Conservation (phyloP, 2,888 invertebrate genomes). For the Junonia oenone region DNA sequence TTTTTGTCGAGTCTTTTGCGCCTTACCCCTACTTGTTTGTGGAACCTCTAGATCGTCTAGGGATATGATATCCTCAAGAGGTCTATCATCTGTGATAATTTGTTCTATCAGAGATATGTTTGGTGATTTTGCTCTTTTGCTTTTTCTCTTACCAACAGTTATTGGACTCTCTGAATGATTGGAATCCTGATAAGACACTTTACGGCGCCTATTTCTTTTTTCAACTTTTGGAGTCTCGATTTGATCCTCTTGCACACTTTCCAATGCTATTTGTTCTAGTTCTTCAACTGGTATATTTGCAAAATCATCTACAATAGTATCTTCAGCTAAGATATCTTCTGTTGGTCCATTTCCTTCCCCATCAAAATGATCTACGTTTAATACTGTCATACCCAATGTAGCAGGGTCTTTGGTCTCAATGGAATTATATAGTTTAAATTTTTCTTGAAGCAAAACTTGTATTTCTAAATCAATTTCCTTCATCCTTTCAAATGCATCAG, state of each 20-base stretch:
- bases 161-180: slow-evolving; percentile 47
- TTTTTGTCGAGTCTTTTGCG: slow-evolving; percentile 32
- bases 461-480: slow-evolving; percentile 81
- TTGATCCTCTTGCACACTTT: slow-evolving; percentile 41
- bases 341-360: slow-evolving; percentile 34
- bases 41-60: slow-evolving; percentile 56
- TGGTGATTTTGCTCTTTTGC: slow-evolving; percentile 48
- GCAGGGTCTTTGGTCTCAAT: slow-evolving; percentile 57
- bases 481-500: slow-evolving; percentile 75
- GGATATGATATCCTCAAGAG: slow-evolving; percentile 65
- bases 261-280: slow-evolving; percentile 61
- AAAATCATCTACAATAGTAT: slow-evolving; percentile 59
- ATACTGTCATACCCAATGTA: slow-evolving; percentile 62
- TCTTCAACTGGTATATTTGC: slow-evolving; percentile 65
- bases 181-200: slow-evolving; percentile 36
- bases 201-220: slow-evolving; percentile 41
- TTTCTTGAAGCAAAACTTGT: slow-evolving; percentile 77
- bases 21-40: slow-evolving; percentile 34
- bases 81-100: slow-evolving; percentile 63
- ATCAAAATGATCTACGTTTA: slow-evolving; percentile 49
- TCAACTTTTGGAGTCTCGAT: slow-evolving; percentile 30
- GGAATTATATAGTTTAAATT: slow-evolving; percentile 76
- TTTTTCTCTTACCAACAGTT: slow-evolving; percentile 32
- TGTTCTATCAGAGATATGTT: slow-evolving; percentile 68
- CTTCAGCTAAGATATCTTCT: slow-evolving; percentile 37